Conservation (phyloP, 2,113 vertebrate species). For the Meleagris gallopavo region DNA sequence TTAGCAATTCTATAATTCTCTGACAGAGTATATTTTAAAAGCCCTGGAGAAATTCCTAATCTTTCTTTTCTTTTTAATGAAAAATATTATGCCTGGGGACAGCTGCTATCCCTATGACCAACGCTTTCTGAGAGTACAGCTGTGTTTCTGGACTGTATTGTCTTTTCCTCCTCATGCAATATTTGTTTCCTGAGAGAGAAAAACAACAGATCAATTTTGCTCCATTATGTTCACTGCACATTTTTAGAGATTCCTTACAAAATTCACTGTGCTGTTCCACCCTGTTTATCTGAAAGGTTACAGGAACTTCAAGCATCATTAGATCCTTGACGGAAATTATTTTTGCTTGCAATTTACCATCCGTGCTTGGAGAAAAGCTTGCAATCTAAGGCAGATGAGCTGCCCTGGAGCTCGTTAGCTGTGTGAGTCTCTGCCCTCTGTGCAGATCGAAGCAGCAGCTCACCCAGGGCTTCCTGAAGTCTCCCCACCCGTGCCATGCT, state of each 20-base stretch:
- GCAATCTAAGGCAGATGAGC: constrained; percentile 26
- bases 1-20: too few species aligned
- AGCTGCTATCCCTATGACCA: background rate
- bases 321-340: background rate
- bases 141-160: background rate
- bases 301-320: constrained; percentile 37
- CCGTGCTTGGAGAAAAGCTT: constrained; percentile 17
- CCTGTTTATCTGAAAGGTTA: constrained; percentile 1
- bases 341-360: constrained; percentile 6
- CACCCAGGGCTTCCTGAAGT: background rate
- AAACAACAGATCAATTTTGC: constrained; percentile 40
- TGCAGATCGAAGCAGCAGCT: background rate
- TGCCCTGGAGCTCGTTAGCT: constrained; percentile 38
- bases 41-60: background rate
- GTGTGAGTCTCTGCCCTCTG: background rate
- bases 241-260: constrained; percentile 8
- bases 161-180: background rate
- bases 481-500: background rate
- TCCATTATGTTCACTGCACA: background rate
- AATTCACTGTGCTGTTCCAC: background rate
- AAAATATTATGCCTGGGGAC: background rate
- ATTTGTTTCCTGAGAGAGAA: constrained; percentile 17
- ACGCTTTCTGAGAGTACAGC: background rate
- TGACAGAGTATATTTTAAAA: accelerated
- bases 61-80: background rate